phyloP scores from a whole-genome alignment of 2,797 vertebrate genomes.

The Lacerta agilis region DNA sequence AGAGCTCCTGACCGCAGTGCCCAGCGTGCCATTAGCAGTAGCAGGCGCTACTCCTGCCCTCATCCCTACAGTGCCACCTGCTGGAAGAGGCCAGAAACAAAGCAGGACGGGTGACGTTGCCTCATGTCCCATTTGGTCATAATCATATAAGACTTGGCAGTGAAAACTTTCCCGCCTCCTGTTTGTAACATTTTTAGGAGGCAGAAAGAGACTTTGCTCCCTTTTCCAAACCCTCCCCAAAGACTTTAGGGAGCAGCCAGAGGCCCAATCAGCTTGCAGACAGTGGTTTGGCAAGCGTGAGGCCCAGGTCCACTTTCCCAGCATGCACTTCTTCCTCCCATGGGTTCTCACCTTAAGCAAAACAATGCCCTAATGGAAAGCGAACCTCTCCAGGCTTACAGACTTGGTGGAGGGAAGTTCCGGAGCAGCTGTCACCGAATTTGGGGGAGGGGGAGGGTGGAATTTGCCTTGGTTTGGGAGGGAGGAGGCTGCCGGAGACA shows the following conservation, averaged over 20 bases:
- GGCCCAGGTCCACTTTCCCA: slow-evolving; percentile 19
- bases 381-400: slow-evolving; percentile 55
- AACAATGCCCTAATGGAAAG: slow-evolving; percentile 65
- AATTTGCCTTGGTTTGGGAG: slow-evolving; percentile 62
- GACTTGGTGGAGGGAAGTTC: slow-evolving; percentile 59
- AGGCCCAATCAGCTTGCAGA: slow-evolving; percentile 1
- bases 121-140: neutral
- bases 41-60: neutral
- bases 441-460: slow-evolving; percentile 51
- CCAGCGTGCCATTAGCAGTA: neutral
- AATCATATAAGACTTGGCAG: neutral
- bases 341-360: slow-evolving; percentile 41
- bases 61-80: neutral
- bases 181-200: neutral
- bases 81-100: neutral
- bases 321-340: slow-evolving; percentile 33
- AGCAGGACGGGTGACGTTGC: neutral
- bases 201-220: neutral
- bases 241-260: neutral
- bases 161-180: neutral
- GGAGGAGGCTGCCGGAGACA: slow-evolving; percentile 57
- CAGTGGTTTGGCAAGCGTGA: slow-evolving; percentile 13
- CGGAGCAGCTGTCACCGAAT: slow-evolving; percentile 63
- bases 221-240: neutral
- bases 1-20: neutral